Percentiles rank a stretch among this genome's conserved stretches.
phyloP scores from a whole-genome alignment of 2,113 vertebrate species.

The Heterochromis multidens region DNA sequence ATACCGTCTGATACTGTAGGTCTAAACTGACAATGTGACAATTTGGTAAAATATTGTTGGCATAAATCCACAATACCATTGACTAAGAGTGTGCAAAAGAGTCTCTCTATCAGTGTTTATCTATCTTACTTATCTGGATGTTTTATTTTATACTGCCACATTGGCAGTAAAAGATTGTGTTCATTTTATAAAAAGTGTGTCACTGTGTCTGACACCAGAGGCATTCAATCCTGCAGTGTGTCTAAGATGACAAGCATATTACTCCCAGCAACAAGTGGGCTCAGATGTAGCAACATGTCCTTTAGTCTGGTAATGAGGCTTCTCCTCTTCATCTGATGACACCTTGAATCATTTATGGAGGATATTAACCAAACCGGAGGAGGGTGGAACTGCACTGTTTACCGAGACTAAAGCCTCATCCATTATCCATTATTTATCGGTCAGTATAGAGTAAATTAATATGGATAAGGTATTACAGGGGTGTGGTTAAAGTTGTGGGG shows the following conservation, averaged over 20 bases:
- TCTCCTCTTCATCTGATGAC: slow-evolving; percentile 42
- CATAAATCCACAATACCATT: neutral
- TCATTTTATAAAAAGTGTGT: neutral
- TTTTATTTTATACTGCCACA: neutral
- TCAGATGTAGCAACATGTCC: slow-evolving; percentile 42
- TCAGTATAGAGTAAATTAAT: slow-evolving; percentile 16
- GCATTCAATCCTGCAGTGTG: neutral
- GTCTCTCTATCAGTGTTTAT: neutral
- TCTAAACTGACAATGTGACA: neutral
- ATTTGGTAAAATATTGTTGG: neutral
- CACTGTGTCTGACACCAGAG: neutral
- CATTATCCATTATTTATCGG: slow-evolving; percentile 43
- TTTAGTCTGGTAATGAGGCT: slow-evolving; percentile 51
- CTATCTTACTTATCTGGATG: neutral
- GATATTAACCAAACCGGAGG: slow-evolving; percentile 10
- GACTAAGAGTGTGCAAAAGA: neutral
- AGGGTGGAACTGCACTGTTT: slow-evolving; percentile 7
- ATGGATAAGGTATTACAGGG: slow-evolving; percentile 30
- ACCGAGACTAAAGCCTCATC: slow-evolving; percentile 30
- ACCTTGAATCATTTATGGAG: slow-evolving; percentile 64
- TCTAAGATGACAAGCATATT: slow-evolving; percentile 9
- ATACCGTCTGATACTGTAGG: neutral
- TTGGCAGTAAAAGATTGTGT: slow-evolving; percentile 15
- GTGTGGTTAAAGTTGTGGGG: neutral
- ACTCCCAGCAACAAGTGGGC: slow-evolving; percentile 18